phyloP scores from a whole-genome alignment of 1,140 invertebrate genomes.

The Eriocheir sinensis region DNA sequence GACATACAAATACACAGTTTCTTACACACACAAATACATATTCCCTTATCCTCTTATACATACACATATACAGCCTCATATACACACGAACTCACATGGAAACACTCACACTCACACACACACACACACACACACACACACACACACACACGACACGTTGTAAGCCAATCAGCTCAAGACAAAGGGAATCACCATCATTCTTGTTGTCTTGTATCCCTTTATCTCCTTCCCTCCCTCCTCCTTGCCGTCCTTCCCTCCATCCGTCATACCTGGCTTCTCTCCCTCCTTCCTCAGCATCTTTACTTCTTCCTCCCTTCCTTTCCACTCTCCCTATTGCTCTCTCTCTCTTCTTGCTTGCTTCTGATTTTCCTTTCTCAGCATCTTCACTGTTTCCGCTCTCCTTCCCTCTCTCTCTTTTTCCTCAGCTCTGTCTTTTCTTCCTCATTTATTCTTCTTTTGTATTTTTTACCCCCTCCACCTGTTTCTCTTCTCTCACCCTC shows the following conservation, averaged over 20 bases:
- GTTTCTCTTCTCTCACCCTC: too few relatives aligned
- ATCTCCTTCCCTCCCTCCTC: too few relatives aligned
- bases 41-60: background rate
- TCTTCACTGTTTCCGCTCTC: too few relatives aligned
- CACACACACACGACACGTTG: background rate
- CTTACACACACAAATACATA: background rate
- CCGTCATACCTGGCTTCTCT: too few relatives aligned
- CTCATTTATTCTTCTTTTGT: too few relatives aligned
- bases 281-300: too few relatives aligned
- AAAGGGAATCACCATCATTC: background rate
- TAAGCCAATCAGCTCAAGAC: background rate
- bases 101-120: constrained; percentile 11
- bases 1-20: too few relatives aligned
- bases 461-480: too few relatives aligned
- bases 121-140: constrained; percentile 20
- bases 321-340: background rate
- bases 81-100: background rate
- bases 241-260: too few relatives aligned
- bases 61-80: background rate
- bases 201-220: too few relatives aligned
- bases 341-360: background rate
- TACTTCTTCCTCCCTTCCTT: too few relatives aligned
- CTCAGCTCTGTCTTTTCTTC: background rate
- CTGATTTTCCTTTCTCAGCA: background rate
- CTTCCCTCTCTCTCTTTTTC: background rate